Percentiles rank a stretch among this genome's conserved stretches.
Evolutionary conservation across 2,797 vertebrate genomes (phyloP).

Genomic region (Gambelia wislizenii): DNA sequence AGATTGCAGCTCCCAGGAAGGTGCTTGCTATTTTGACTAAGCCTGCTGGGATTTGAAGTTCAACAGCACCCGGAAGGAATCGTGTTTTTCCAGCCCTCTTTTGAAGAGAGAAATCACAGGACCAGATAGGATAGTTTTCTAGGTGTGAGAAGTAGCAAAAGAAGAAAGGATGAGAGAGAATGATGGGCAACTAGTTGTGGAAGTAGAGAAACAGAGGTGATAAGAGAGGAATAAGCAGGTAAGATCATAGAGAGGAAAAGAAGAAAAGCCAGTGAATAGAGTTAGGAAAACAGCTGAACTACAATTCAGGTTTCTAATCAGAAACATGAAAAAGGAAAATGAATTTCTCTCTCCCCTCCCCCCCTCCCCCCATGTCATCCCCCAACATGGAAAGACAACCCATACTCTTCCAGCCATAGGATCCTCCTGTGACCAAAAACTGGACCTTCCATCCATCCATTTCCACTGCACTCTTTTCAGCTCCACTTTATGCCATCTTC

Average conservation of each 20-base stretch:
- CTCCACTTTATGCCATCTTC: constrained; percentile 31
- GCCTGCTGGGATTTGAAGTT: too few relatives aligned
- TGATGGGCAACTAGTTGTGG: neutral
- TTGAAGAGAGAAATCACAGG: too few relatives aligned
- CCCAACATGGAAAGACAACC: accelerated
- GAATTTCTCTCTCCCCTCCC: neutral
- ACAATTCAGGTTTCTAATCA: neutral
- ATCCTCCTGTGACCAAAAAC: constrained; percentile 27
- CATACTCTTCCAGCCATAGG: neutral
- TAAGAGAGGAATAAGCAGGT: neutral
- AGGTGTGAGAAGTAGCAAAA: neutral
- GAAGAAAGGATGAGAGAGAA: neutral
- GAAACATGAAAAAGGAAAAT: neutral
- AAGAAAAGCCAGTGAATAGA: neutral
- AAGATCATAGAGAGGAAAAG: neutral
- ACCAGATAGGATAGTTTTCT: neutral
- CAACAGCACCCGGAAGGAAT: too few relatives aligned
- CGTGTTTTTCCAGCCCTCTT: too few relatives aligned
- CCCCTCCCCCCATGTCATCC: too few relatives aligned
- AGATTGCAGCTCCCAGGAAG: too few relatives aligned
- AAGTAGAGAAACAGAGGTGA: neutral
- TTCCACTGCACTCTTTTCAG: constrained; percentile 32
- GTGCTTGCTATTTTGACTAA: too few relatives aligned
- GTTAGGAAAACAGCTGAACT: neutral
- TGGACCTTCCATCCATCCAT: constrained; percentile 27